phyloP scores from a whole-genome alignment of 2,888 invertebrate species.

The Hypomecis punctinalis region DNA sequence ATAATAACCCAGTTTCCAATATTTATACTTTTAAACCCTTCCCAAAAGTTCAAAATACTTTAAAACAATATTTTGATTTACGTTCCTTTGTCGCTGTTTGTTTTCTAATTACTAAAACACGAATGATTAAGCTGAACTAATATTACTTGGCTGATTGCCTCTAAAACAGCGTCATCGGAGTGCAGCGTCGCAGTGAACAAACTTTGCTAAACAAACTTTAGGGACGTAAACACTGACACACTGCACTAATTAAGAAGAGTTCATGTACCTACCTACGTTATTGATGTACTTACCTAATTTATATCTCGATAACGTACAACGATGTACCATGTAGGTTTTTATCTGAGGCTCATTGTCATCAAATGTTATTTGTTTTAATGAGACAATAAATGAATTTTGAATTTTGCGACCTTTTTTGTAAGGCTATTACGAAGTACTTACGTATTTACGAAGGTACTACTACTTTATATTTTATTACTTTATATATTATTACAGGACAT shows the following conservation, averaged over 20 bases:
- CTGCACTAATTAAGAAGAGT: constrained; percentile 2
- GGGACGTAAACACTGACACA: constrained; percentile 15
- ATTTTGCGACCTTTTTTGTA: too few species aligned
- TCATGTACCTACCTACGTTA: too few species aligned
- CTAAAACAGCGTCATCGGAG: constrained; percentile 12
- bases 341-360: too few species aligned
- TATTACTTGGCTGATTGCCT: constrained; percentile 3
- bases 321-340: too few species aligned
- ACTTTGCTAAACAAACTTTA: constrained; percentile 33
- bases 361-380: too few species aligned
- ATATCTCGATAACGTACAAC: too few species aligned
- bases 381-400: too few species aligned
- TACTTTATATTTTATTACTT: too few species aligned
- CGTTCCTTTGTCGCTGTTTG: background rate
- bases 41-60: background rate
- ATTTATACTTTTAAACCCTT: constrained; percentile 4
- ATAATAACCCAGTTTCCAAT: background rate
- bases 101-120: constrained; percentile 12
- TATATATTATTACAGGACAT: too few species aligned
- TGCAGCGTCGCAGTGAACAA: constrained; percentile 25
- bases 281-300: too few species aligned
- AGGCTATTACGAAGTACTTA: too few species aligned
- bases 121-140: background rate
- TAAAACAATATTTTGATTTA: background rate
- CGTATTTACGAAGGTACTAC: too few species aligned